Conservation (phyloP, 2,888 invertebrate species). For the Cylindroiulus punctatus region DNA sequence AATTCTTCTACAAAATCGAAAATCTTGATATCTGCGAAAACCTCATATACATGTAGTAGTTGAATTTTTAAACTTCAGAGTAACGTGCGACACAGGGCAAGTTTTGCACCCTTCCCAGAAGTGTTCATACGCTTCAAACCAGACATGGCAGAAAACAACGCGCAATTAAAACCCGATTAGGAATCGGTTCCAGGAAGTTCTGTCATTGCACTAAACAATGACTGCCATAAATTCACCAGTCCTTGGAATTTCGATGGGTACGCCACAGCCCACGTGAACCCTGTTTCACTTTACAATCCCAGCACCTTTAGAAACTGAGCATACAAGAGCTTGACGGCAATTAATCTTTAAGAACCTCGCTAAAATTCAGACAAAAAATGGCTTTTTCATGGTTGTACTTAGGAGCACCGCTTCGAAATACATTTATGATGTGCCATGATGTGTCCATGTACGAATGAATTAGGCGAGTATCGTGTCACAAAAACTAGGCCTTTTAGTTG, state of each 20-base stretch:
- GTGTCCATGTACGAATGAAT: not conserved
- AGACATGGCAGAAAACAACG: not conserved
- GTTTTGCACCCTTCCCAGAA: not conserved
- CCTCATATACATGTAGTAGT: too few relatives aligned
- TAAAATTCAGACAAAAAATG: not conserved
- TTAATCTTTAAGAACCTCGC: not conserved
- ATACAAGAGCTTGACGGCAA: not conserved
- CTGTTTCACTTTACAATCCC: not conserved
- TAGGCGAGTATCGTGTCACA: not conserved
- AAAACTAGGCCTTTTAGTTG: not conserved
- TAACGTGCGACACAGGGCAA: not conserved
- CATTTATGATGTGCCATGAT: slow-evolving; percentile 5
- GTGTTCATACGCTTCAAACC: not conserved
- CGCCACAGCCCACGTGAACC: not conserved
- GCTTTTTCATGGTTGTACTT: not conserved
- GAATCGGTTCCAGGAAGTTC: not conserved
- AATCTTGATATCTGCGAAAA: too few relatives aligned
- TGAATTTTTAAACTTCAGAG: not conserved
- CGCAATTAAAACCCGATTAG: not conserved
- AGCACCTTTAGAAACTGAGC: not conserved
- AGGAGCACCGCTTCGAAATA: not conserved
- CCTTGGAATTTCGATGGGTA: slow-evolving; percentile 7
- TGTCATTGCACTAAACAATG: not conserved
- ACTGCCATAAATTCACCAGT: not conserved
- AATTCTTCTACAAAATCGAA: too few relatives aligned